Conservation (phyloP, 2,888 invertebrate species). For the Hypercompe scribonia region DNA sequence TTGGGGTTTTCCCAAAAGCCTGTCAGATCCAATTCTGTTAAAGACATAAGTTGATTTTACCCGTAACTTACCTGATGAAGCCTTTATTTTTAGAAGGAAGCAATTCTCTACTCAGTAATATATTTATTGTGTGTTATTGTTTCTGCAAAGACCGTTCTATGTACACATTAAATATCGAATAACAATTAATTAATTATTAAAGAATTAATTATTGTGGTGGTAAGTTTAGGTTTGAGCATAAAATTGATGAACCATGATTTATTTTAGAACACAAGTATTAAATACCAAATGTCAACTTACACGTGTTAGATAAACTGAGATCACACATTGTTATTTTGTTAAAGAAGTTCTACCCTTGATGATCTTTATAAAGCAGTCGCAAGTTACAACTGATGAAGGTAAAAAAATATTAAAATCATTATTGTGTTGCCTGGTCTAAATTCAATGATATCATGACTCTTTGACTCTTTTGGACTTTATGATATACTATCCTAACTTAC, state of each 20-base stretch:
- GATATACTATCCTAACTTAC: too few species aligned
- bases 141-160: not conserved
- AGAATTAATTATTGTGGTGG: not conserved
- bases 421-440: too few species aligned
- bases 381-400: not conserved
- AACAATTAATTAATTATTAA: not conserved
- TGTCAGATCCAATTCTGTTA: constrained; percentile 49
- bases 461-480: too few species aligned
- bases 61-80: constrained; percentile 1
- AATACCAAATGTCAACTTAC: too few species aligned
- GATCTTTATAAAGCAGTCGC: not conserved
- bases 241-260: not conserved
- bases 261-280: not conserved
- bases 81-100: not conserved
- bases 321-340: not conserved
- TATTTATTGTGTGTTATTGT: not conserved
- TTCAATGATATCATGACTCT: too few species aligned
- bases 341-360: not conserved
- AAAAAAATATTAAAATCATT: not conserved
- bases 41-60: constrained; percentile 24
- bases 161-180: not conserved
- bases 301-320: not conserved
- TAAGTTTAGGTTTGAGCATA: not conserved
- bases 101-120: not conserved
- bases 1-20: constrained; percentile 54